These are phyloP conservation scores for Hippocampus comes DNA, from an alignment of 2,113 vertebrate species.

Conservation along the genomic window DNA sequence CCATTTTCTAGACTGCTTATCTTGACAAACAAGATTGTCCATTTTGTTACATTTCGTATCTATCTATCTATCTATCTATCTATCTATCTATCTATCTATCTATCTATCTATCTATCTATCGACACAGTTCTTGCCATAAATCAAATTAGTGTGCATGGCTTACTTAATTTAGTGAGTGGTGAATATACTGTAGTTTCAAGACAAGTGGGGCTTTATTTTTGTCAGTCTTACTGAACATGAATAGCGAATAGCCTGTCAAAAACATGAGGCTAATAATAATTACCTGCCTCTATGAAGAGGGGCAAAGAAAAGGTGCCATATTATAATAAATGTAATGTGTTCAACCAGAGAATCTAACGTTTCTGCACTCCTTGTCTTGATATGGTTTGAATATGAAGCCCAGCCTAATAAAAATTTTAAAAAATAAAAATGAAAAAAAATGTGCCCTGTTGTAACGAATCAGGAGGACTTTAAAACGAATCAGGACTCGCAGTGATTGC, in stretches of 20 bases:
- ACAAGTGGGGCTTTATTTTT: conserved; percentile 29
- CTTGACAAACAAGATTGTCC: background rate
- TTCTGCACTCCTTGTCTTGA: conserved; percentile 59
- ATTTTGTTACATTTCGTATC: background rate
- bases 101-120: too few species aligned
- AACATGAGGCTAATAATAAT: conserved; percentile 69
- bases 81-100: too few species aligned
- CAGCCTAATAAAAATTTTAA: conserved; percentile 63
- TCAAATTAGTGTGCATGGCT: background rate
- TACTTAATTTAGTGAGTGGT: background rate
- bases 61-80: too few species aligned
- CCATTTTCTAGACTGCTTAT: background rate
- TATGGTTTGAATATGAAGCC: conserved; percentile 73
- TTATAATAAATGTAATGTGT: conserved; percentile 74
- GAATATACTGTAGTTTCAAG: conserved; percentile 42
- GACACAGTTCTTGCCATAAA: background rate
- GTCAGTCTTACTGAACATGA: conserved; percentile 52
- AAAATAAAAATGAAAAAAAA: conserved; percentile 75
- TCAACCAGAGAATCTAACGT: conserved; percentile 70
- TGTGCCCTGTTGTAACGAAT: conserved; percentile 79
- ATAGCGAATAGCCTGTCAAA: conserved; percentile 70
- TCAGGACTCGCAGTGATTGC: too few species aligned
- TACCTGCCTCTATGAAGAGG: conserved; percentile 59
- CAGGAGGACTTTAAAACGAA: conserved; percentile 41
- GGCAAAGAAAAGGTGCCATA: conserved; percentile 33